phyloP scores from a whole-genome alignment of 2,113 vertebrate species.

The Muntiacus reevesi region DNA sequence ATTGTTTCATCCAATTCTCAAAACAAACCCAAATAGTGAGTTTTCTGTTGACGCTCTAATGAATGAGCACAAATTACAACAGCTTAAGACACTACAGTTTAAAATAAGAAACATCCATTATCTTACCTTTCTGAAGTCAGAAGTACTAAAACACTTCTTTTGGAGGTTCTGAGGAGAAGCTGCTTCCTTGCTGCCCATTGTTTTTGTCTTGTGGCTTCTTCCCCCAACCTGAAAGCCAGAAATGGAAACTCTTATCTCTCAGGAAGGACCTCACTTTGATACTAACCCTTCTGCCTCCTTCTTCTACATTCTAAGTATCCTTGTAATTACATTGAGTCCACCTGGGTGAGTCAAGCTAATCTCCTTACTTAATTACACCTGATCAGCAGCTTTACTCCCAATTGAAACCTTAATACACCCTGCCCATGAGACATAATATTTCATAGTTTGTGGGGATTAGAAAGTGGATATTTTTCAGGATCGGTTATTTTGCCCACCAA shows the following conservation, averaged over 20 bases:
- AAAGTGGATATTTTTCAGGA: neutral
- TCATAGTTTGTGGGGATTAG: neutral
- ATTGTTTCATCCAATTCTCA: neutral
- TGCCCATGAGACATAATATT: neutral
- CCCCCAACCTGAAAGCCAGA: neutral
- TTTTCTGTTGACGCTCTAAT: neutral
- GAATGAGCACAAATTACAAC: neutral
- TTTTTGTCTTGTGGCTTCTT: neutral
- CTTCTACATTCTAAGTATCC: neutral
- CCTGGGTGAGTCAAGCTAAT: neutral
- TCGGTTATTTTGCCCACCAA: neutral
- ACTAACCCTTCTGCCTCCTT: neutral
- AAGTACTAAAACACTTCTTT: neutral
- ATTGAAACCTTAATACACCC: neutral
- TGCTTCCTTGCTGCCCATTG: neutral
- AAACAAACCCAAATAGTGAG: neutral
- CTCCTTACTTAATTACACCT: neutral
- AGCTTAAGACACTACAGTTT: neutral
- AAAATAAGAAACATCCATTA: neutral
- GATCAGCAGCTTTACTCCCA: neutral
- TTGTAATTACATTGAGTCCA: neutral
- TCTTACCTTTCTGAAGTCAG: neutral
- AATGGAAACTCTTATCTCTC: neutral
- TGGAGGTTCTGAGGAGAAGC: neutral
- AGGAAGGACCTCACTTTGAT: neutral